A percentile compares a stretch with the other conserved stretches of the same genome.
Conservation (phyloP, 2,113 vertebrate species). For the Cyphomyrus discorhynchus region DNA sequence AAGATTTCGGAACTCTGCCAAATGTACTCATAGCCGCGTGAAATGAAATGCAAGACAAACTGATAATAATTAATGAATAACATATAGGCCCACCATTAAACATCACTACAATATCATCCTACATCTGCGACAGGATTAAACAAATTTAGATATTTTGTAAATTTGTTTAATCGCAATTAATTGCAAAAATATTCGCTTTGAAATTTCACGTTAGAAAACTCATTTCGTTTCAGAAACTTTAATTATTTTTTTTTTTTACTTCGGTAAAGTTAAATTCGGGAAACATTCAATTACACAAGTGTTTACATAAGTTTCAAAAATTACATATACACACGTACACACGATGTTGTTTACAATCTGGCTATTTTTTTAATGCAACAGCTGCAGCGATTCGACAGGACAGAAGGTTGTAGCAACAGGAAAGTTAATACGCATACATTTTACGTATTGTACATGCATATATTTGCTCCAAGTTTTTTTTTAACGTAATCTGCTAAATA, state of each 20-base stretch:
- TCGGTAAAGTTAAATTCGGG: neutral
- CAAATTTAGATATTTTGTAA: neutral
- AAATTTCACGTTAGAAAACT: neutral
- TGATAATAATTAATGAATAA: neutral
- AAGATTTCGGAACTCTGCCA: conserved; percentile 52
- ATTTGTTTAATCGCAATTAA: neutral
- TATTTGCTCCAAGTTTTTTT: neutral
- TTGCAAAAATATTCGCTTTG: neutral
- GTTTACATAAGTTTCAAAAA: neutral
- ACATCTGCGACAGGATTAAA: neutral
- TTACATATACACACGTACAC: neutral
- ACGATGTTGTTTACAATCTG: neutral
- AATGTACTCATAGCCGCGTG: conserved; percentile 47
- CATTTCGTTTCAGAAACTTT: neutral
- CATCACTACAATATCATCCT: neutral
- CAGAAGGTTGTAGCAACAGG: neutral
- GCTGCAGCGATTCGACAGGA: neutral
- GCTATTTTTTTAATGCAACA: neutral
- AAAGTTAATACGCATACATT: neutral
- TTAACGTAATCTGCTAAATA: neutral
- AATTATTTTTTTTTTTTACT: neutral
- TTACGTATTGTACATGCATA: neutral
- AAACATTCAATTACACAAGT: neutral
- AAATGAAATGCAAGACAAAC: conserved; percentile 40
- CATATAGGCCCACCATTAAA: neutral